A percentile compares a stretch with the other conserved stretches of the same genome.
phyloP scores from a whole-genome alignment of 2,888 invertebrate species.

The Sceliomorpha sp. region DNA sequence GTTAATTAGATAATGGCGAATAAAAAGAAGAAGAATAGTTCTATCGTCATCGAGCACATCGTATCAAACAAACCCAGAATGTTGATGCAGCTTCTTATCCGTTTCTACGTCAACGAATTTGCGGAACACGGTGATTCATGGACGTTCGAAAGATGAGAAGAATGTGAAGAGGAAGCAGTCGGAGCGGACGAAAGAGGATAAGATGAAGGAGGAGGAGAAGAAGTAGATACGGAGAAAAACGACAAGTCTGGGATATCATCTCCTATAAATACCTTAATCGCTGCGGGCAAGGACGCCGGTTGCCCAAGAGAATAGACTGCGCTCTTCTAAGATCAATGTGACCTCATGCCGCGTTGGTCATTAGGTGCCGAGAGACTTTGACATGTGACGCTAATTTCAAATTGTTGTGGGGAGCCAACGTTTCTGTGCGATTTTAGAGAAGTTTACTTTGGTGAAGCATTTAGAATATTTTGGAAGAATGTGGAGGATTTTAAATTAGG shows the following conservation, averaged over 20 bases:
- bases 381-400: constrained; percentile 46
- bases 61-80: too few species aligned
- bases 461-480: too few species aligned
- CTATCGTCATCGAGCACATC: too few species aligned
- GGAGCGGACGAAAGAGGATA: constrained; percentile 33
- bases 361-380: constrained; percentile 46
- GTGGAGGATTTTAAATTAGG: too few species aligned
- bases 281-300: constrained; percentile 78
- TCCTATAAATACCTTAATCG: constrained; percentile 77
- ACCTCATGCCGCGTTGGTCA: constrained; percentile 46
- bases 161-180: constrained; percentile 33
- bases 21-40: too few species aligned
- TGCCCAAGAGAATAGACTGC: constrained; percentile 55
- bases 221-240: constrained; percentile 56
- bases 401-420: too few species aligned
- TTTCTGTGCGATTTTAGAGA: too few species aligned
- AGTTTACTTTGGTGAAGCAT: too few species aligned
- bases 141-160: constrained; percentile 46
- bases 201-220: constrained; percentile 34
- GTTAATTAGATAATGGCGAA: too few species aligned
- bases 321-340: constrained; percentile 51
- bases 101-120: constrained; percentile 67
- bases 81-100: constrained; percentile 61
- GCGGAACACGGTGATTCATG: constrained; percentile 53
- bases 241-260: constrained; percentile 75